phyloP scores from a whole-genome alignment of 2,113 vertebrate genomes.

The Oncorhynchus tshawytscha region DNA sequence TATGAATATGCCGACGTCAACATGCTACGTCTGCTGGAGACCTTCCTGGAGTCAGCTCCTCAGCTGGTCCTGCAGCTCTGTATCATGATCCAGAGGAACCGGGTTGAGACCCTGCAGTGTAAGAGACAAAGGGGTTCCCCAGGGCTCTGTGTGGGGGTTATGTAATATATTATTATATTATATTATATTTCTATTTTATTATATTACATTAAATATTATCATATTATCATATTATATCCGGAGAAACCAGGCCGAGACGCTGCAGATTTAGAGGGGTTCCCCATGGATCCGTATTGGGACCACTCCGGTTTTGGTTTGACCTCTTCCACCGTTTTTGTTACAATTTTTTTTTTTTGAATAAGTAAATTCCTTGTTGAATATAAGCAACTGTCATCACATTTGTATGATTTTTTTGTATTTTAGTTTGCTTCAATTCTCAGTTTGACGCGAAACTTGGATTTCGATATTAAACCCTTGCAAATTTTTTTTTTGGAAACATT shows the following conservation, averaged over 20 bases:
- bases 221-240: conserved; percentile 59
- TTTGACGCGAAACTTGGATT: neutral
- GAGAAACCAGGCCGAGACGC: conserved; percentile 93
- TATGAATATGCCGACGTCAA: conserved; percentile 99
- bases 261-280: conserved; percentile 85
- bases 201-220: no score
- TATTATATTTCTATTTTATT: no score
- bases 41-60: conserved; percentile 96
- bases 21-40: conserved; percentile 97
- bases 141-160: conserved; percentile 15
- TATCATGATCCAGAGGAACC: conserved; percentile 99
- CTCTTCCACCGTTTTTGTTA: no score
- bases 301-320: conserved; percentile 7
- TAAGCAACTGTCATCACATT: neutral
- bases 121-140: conserved; percentile 66
- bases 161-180: no score
- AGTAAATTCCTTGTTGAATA: neutral
- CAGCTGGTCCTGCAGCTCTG: conserved; percentile 99
- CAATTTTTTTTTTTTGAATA: no score
- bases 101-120: conserved; percentile 96
- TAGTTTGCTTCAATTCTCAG: neutral
- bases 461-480: no score
- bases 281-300: conserved; percentile 16
- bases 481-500: no score
- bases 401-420: no score